A percentile compares a stretch with the other conserved stretches of the same genome.
These are phyloP conservation scores for Ceyx erithaca DNA, from an alignment of 2,797 vertebrate species.

Conservation along the genomic window DNA sequence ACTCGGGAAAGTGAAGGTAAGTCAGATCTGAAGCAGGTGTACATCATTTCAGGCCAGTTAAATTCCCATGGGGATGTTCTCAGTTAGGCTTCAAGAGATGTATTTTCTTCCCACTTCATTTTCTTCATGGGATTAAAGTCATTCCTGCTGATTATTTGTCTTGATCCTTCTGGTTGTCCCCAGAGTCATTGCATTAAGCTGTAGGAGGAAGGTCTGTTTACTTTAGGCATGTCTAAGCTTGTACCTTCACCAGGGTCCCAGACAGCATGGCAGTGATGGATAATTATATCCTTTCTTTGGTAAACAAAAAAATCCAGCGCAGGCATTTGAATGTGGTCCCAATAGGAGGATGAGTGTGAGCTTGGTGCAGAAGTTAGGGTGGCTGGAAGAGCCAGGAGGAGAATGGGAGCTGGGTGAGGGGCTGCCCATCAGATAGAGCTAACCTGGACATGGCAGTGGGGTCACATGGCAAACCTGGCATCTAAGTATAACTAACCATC, in stretches of 20 bases:
- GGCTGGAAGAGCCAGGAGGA: not conserved
- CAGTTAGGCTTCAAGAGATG: not conserved
- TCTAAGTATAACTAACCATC: not conserved
- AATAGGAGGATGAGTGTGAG: not conserved
- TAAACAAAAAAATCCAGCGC: not conserved
- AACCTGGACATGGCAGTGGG: not conserved
- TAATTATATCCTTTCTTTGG: not conserved
- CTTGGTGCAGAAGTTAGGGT: not conserved
- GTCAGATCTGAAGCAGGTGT: not conserved
- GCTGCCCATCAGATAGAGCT: not conserved
- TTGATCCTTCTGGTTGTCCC: not conserved
- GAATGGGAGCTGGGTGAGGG: not conserved
- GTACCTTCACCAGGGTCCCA: not conserved
- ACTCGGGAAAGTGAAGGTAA: not conserved
- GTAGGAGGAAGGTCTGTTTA: not conserved
- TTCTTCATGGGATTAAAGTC: not conserved
- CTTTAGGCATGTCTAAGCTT: not conserved
- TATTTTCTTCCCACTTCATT: not conserved
- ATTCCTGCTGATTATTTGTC: not conserved
- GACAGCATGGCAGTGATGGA: not conserved
- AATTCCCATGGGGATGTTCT: not conserved
- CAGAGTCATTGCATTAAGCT: not conserved
- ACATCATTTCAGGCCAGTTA: not conserved
- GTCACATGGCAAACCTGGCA: not conserved
- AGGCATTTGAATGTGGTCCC: not conserved